phyloP scores from a whole-genome alignment of 2,113 vertebrate genomes.

The Colinus virginianus region DNA sequence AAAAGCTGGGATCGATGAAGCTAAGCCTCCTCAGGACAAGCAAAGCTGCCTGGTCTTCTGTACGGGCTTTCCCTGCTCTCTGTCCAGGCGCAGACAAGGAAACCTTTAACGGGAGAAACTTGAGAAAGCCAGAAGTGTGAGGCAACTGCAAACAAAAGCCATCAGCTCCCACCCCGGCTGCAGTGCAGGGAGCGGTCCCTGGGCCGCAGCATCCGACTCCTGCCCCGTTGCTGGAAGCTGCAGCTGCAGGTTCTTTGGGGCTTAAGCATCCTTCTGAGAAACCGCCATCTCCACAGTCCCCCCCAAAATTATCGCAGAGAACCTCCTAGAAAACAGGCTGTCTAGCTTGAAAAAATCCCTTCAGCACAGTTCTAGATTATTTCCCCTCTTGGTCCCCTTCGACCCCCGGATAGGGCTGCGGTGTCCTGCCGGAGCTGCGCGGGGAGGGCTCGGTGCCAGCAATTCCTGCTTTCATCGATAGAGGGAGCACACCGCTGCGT shows the following conservation, averaged over 20 bases:
- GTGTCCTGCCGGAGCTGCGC: not conserved
- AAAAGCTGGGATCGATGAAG: not conserved
- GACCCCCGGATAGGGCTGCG: not conserved
- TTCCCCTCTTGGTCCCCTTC: not conserved
- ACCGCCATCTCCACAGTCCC: not conserved
- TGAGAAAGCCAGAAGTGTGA: not conserved
- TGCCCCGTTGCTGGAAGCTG: not conserved
- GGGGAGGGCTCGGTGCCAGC: not conserved
- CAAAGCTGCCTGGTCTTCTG: not conserved
- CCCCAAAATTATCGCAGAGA: not conserved
- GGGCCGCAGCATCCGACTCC: not conserved
- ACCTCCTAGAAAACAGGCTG: not conserved
- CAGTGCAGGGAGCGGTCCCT: not conserved
- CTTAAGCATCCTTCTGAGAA: not conserved
- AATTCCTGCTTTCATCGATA: not conserved
- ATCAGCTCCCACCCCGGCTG: not conserved
- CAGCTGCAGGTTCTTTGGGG: rapidly evolving
- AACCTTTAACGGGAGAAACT: not conserved
- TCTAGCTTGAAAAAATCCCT: rapidly evolving
- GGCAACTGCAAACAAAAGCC: not conserved
- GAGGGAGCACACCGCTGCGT: not conserved
- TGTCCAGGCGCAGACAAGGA: not conserved
- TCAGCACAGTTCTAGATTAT: not conserved
- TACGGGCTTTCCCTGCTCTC: not conserved
- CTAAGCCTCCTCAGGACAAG: not conserved